phyloP scores from a whole-genome alignment of 2,797 vertebrate genomes.

The Knipowitschia caucasica region DNA sequence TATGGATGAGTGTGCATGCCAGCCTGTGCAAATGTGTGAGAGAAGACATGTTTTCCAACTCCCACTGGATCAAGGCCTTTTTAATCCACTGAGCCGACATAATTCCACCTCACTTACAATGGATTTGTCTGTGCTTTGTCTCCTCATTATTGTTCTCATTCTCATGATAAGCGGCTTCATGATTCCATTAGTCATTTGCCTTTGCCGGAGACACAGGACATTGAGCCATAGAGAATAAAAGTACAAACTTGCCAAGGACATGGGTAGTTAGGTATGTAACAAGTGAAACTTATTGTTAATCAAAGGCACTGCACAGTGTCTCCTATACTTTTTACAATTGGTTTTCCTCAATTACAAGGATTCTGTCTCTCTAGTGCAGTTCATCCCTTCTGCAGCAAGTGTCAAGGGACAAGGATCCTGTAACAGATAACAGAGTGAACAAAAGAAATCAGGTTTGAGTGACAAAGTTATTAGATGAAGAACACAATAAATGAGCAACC shows the following conservation, averaged over 20 bases:
- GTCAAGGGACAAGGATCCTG: too few species aligned
- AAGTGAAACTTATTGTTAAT: not conserved
- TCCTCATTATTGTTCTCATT: conserved; percentile 73
- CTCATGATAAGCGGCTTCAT: conserved; percentile 70
- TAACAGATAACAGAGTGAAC: too few species aligned
- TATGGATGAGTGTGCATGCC: conserved; percentile 22
- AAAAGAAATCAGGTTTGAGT: too few species aligned
- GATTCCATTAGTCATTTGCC: conserved; percentile 63
- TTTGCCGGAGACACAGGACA: conserved; percentile 32
- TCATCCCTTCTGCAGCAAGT: too few species aligned
- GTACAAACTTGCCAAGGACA: conserved; percentile 26
- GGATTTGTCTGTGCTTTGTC: conserved; percentile 75
- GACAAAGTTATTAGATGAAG: too few species aligned
- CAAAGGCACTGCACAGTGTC: too few species aligned
- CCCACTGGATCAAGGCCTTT: conserved; percentile 71
- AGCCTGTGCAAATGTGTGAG: conserved; percentile 41
- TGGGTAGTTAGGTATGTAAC: conserved; percentile 9
- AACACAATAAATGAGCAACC: too few species aligned
- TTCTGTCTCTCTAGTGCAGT: too few species aligned
- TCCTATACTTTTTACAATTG: too few species aligned
- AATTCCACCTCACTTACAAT: conserved; percentile 77
- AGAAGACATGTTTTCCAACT: conserved; percentile 64
- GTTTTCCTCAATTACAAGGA: not conserved
- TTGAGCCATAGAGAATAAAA: conserved; percentile 40
- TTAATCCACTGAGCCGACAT: conserved; percentile 78